Conservation (phyloP, 2,888 invertebrate species). For the Eupelmus urozonus region DNA sequence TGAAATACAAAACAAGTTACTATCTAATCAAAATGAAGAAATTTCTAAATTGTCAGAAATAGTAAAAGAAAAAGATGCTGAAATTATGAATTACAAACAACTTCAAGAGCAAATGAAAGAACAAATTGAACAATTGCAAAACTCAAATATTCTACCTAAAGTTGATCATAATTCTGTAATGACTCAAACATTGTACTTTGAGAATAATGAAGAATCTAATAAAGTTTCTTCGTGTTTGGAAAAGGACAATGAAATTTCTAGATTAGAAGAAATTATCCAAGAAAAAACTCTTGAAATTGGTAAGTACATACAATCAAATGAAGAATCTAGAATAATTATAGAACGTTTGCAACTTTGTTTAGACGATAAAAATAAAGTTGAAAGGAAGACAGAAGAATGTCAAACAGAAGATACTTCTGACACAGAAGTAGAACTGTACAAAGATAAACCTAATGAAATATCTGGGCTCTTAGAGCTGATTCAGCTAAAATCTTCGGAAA, state of each 20-base stretch:
- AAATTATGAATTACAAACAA: conserved; percentile 19
- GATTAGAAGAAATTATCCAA: conserved; percentile 19
- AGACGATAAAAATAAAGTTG: background rate
- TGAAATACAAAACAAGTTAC: background rate
- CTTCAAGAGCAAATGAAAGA: conserved; percentile 30
- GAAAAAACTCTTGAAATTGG: conserved; percentile 32
- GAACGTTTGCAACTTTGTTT: conserved; percentile 15
- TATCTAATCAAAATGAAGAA: conserved; percentile 8
- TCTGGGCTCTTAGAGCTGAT: conserved; percentile 32
- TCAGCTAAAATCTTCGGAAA: conserved; percentile 28
- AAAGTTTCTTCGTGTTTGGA: background rate
- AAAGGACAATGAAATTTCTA: conserved; percentile 4
- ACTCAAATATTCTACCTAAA: background rate
- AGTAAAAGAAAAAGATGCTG: conserved; percentile 11
- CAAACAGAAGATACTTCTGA: conserved; percentile 23
- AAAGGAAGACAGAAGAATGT: conserved; percentile 10
- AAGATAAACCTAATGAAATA: conserved; percentile 32
- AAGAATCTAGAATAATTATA: conserved; percentile 30
- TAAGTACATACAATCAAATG: conserved; percentile 15
- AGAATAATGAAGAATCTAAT: conserved; percentile 1
- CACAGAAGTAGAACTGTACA: background rate
- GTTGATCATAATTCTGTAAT: conserved; percentile 31
- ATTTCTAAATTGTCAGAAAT: conserved; percentile 29
- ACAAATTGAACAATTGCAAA: conserved; percentile 39
- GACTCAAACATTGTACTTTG: background rate